Conservation (phyloP, 1,140 invertebrate species). For the Camponotus floridanus region DNA sequence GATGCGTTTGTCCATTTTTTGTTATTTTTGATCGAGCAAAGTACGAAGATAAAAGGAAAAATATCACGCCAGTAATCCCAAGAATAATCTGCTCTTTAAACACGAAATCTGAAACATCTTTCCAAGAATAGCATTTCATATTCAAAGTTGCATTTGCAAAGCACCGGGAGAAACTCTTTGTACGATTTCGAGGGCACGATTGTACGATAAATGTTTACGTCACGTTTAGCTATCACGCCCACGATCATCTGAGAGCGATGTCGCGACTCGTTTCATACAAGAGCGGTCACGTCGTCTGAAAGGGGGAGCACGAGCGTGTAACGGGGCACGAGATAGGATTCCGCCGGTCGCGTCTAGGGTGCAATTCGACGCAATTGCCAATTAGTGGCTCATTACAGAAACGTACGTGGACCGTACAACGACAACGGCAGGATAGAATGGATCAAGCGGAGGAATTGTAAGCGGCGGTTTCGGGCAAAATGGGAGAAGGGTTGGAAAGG, state of each 20-base stretch:
- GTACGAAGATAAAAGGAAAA: neutral
- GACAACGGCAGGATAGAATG: constrained; percentile 33
- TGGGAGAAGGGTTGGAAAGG: constrained; percentile 6
- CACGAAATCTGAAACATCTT: no score
- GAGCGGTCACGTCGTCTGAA: constrained; percentile 28
- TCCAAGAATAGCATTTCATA: no score
- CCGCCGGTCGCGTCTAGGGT: constrained; percentile 31
- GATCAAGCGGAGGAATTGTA: constrained; percentile 42
- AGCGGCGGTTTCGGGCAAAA: neutral
- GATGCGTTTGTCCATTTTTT: no score
- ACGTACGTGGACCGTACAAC: constrained; percentile 34
- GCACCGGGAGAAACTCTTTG: neutral
- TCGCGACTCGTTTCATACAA: constrained; percentile 46
- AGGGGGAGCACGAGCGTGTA: constrained; percentile 11
- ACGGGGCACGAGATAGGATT: neutral
- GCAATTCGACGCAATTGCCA: constrained; percentile 67
- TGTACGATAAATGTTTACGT: constrained; percentile 1
- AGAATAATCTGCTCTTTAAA: neutral
- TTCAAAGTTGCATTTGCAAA: neutral
- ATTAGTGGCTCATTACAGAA: constrained; percentile 71
- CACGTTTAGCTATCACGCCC: constrained; percentile 27
- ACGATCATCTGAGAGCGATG: constrained; percentile 1
- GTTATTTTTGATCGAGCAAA: no score
- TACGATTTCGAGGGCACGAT: neutral
- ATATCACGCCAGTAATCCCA: neutral